These are phyloP conservation scores for Naja naja DNA, from an alignment of 2,113 vertebrate species.

Conservation along the genomic window DNA sequence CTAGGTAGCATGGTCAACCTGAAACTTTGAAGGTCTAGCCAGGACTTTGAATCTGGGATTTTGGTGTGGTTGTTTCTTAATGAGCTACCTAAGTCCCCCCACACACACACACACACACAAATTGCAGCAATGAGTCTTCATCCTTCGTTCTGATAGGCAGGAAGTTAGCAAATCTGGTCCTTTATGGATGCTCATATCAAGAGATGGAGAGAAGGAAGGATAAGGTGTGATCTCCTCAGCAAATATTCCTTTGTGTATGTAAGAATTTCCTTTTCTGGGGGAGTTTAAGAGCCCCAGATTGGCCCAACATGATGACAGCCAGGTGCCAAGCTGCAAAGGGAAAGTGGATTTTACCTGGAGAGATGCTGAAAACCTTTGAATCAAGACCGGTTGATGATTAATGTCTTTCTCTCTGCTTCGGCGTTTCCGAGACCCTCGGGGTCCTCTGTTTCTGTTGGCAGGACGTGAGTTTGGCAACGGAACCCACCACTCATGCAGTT, in stretches of 20 bases:
- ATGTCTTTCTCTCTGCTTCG: background rate
- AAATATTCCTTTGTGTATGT: background rate
- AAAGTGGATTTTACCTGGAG: background rate
- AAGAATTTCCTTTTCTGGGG: background rate
- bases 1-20: background rate
- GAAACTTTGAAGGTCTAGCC: background rate
- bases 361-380: background rate
- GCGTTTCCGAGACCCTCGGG: background rate
- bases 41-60: background rate
- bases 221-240: background rate
- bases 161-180: background rate
- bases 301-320: background rate
- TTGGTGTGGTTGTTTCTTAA: background rate
- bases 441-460: background rate
- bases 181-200: background rate
- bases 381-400: background rate
- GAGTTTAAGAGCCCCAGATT: background rate
- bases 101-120: background rate
- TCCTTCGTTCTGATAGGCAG: background rate
- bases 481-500: background rate
- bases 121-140: too few relatives aligned
- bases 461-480: rapidly evolving
- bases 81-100: background rate
- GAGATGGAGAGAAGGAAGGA: too few relatives aligned
- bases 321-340: background rate